A percentile compares a stretch with the other conserved stretches of the same genome.
phyloP scores from a whole-genome alignment of 2,797 vertebrate genomes.

The Pipistrellus pygmaeus region DNA sequence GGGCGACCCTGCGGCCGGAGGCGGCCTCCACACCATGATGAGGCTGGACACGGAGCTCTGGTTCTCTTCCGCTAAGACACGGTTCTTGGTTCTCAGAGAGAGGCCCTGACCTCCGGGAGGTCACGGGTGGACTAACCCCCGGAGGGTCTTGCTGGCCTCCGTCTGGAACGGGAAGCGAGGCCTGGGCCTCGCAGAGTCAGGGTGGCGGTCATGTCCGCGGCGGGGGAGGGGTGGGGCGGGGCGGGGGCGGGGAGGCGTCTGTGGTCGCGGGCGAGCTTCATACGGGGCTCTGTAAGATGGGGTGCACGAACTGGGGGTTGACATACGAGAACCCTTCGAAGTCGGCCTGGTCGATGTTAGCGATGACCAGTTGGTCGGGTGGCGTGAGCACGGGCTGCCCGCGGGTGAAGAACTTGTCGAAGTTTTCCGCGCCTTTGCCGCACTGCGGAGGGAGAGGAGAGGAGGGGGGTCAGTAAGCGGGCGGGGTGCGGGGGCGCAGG shows the following conservation, averaged over 20 bases:
- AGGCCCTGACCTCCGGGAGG: conserved; percentile 72
- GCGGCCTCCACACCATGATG: conserved; percentile 69
- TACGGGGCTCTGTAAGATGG: conserved; percentile 92
- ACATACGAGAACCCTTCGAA: conserved; percentile 98
- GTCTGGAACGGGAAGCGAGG: conserved; percentile 78
- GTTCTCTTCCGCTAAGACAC: conserved; percentile 74
- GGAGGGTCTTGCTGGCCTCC: conserved; percentile 84
- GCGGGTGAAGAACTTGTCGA: conserved; percentile 99
- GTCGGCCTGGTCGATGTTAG: conserved; percentile 99
- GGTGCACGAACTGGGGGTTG: conserved; percentile 95
- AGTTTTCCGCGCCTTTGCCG: conserved; percentile 98
- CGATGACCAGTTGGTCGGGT: conserved; percentile 97
- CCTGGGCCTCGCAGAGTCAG: conserved; percentile 84
- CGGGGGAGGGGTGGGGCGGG: conserved; percentile 28
- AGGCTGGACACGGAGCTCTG: conserved; percentile 61
- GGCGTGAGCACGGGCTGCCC: conserved; percentile 97
- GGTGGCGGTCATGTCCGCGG: conserved; percentile 76
- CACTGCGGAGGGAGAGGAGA: conserved; percentile 89
- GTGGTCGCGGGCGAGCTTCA: conserved; percentile 87
- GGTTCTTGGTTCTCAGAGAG: conserved; percentile 76
- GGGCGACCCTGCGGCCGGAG: conserved; percentile 62
- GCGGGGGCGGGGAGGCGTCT: conserved; percentile 62
- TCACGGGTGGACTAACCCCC: conserved; percentile 78
- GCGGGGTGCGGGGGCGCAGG: no score
- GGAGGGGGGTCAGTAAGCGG: neutral